phyloP scores from a whole-genome alignment of 53 echinoderm and acorn worm genomes.

The Mesocentrotus franciscanus region DNA sequence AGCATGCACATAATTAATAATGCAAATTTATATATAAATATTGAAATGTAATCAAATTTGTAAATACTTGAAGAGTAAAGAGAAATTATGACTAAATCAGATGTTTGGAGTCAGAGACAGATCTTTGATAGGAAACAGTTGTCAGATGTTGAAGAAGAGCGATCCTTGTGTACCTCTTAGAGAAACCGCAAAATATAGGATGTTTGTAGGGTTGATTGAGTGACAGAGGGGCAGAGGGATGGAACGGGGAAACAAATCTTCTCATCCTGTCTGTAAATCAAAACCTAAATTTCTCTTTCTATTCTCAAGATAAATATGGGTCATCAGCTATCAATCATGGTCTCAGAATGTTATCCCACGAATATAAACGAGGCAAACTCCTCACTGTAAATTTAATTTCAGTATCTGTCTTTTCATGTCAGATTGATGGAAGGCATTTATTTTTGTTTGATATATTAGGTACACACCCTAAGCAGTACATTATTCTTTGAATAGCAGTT shows the following conservation, averaged over 20 bases:
- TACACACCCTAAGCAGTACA: neutral
- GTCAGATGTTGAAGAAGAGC: neutral
- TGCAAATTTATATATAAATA: neutral
- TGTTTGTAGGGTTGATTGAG: neutral
- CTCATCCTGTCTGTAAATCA: slow-evolving; percentile 5
- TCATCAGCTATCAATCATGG: neutral
- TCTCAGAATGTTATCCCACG: neutral
- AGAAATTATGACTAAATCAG: neutral
- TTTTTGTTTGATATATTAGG: neutral
- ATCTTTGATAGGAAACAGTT: neutral
- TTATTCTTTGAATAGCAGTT: neutral
- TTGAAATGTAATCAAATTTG: neutral
- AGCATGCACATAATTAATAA: neutral
- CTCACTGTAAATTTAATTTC: too few species aligned
- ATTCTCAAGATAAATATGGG: neutral
- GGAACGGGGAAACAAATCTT: neutral
- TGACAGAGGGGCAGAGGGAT: neutral
- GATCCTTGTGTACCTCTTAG: neutral
- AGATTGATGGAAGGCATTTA: neutral
- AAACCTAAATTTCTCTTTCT: neutral
- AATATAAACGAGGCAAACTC: neutral
- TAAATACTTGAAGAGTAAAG: neutral
- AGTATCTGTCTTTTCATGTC: too few species aligned
- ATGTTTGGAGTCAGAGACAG: neutral
- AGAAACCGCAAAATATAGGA: slow-evolving; percentile 30